These are phyloP conservation scores for Hydraecia micacea DNA, from an alignment of 2,888 invertebrate species.

Conservation along the genomic window DNA sequence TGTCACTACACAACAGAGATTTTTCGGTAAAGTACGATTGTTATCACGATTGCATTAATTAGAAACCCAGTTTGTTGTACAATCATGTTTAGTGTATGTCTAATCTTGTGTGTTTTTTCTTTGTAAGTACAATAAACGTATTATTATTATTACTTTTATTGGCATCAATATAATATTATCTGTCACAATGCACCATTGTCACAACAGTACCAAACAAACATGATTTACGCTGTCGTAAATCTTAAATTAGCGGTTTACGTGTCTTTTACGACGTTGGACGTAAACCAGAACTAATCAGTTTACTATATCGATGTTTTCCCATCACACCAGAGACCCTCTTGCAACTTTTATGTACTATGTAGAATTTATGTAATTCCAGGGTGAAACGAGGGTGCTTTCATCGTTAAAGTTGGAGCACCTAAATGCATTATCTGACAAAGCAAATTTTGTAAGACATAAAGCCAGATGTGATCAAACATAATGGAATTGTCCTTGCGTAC, in stretches of 20 bases:
- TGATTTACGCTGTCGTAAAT: conserved; percentile 85
- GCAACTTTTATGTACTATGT: conserved; percentile 66
- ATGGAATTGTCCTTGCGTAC: conserved; percentile 29
- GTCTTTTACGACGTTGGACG: conserved; percentile 78
- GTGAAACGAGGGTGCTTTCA: conserved; percentile 69
- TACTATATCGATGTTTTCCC: conserved; percentile 74
- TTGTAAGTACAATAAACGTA: too few relatives aligned
- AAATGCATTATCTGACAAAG: conserved; percentile 58
- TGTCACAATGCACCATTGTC: conserved; percentile 64
- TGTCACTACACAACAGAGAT: too few relatives aligned
- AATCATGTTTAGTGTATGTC: too few relatives aligned
- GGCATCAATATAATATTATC: conserved; percentile 39
- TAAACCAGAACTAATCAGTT: conserved; percentile 84
- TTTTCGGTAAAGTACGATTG: background rate
- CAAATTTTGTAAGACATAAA: conserved; percentile 57
- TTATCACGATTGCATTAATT: conserved; percentile 1
- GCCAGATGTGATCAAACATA: conserved; percentile 56
- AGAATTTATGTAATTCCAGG: conserved; percentile 68
- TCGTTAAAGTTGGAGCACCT: conserved; percentile 66
- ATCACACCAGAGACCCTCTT: conserved; percentile 69
- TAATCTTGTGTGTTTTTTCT: too few relatives aligned
- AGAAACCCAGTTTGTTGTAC: conserved; percentile 1
- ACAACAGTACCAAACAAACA: conserved; percentile 78
- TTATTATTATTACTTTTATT: too few relatives aligned
- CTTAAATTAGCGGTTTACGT: conserved; percentile 82